Evolutionary conservation across 2,797 vertebrate genomes (phyloP), one percentile per base, ranked within the genome.

Genomic region (Lates japonicus): DNA sequence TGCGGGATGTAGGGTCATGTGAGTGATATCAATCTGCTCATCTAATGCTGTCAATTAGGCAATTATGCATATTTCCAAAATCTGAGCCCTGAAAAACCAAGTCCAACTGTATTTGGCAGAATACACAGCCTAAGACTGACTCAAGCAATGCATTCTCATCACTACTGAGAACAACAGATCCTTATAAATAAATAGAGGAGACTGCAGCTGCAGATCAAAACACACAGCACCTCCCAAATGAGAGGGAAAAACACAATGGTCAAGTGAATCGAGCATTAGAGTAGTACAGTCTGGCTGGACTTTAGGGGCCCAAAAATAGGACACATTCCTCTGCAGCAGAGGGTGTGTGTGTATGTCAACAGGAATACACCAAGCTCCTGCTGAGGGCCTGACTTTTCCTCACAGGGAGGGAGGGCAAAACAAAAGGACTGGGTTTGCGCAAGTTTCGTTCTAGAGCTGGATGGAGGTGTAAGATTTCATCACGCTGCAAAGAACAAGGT

Each of bases 301-400:
- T 90, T 84, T 46, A 60, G 85, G 88, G 88, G 85, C 87, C 88
- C 83, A 63, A 87, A 89, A 88, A 88, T 87, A 91, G 92, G 89
- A 88, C 87, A 81, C 92, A 94, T 93, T 94, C 93, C 89, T 92
- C 81, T 83, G 82, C 79, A 86, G 82, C 71, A 67, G 80, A 80
- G 85, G 59, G 65, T 75, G 79, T 81, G 74, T 76, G 87, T 86
- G 81, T 88, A 37, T 91, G 90, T 90, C 81, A 88, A 90, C 89
- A 91, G 80, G 79, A 88, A 88, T 88, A 84, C 87, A 90, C 89
- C 85, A 88, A 81, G 78, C 80, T 87, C 87, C 85, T 84, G 86
- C 85, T 87, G 83, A 90, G 89, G 84, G 85, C 78, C 71, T 89
- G 87, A 87, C 86, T 91, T 67, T 83, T 85, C 82, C 80, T 80